A percentile compares a stretch with the other conserved stretches of the same genome.
Evolutionary conservation across 2,797 vertebrate species (phyloP).

Genomic region (Lateolabrax maculatus): DNA sequence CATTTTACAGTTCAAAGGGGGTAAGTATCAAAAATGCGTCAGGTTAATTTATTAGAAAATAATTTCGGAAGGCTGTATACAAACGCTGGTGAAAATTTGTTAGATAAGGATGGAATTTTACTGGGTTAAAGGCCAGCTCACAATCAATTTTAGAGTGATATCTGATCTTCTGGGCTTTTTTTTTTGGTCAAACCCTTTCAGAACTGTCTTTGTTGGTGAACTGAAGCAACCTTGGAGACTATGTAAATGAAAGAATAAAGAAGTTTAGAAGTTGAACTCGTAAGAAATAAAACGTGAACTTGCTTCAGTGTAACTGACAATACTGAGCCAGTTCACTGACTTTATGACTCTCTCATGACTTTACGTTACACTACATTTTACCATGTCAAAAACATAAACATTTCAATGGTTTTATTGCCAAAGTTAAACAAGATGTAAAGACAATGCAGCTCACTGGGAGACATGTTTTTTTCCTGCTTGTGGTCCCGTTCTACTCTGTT

Average conservation of each 20-base stretch:
- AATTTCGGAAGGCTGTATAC: background rate
- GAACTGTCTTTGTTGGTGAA: background rate
- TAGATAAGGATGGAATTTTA: background rate
- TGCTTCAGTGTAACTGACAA: no score
- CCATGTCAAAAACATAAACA: no score
- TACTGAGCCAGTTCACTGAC: background rate
- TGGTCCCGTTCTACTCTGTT: background rate
- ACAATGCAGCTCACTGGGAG: background rate
- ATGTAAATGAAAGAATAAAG: background rate
- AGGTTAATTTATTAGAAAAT: slow-evolving; percentile 13
- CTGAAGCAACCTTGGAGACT: background rate
- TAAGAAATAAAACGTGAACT: background rate
- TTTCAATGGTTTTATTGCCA: background rate
- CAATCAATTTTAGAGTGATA: background rate
- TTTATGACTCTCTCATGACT: background rate
- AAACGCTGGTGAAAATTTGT: background rate
- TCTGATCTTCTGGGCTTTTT: background rate
- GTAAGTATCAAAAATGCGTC: slow-evolving; percentile 21
- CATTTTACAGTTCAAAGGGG: slow-evolving; percentile 41
- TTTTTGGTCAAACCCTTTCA: background rate
- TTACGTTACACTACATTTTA: background rate
- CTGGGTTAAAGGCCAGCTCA: background rate
- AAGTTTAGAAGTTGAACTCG: background rate
- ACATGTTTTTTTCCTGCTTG: no score
- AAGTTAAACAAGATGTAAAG: background rate